Base-by-base conservation (phyloP, 1,140 invertebrate genomes). In the Melipona quadrifasciata region DNA sequence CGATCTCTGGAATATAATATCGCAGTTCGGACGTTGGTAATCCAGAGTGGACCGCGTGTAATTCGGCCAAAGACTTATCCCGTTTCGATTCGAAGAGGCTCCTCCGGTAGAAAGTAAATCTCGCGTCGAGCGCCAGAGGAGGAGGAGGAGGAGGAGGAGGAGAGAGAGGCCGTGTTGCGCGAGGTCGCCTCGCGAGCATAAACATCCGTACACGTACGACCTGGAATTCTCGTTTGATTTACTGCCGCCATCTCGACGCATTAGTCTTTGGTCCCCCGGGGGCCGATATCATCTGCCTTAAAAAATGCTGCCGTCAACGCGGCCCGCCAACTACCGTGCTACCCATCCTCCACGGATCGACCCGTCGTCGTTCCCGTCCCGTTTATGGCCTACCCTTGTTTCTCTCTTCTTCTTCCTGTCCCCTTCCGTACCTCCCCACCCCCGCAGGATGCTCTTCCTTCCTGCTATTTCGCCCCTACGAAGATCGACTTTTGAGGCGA, bases 141-240 rank as follows among this genome's bases (percentile, higher is more conserved):
- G 8, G 39, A 47, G 8, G 10, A 47, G 8, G 5, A 39, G 39
- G 39, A 47, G 39, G 39, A 47, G 39, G 11, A 16, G n/a, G 64
- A 57, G 74, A 74, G 75, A 71, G 80, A 75, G 57, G 55, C 72
- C 58, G 58, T 64, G 57, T 19, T 34, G 77, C 84, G 78, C 88
- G 89, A 85, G 88, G 83, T 88, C 83, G 88, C 85, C 76, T 51
- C 51, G 86, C 86, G 86, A 74, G 86, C 86, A 89, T 90, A 90
- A 90, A 89, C 89, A 90, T 90, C 86, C 89, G 89, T 90, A 89
- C 88, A 80, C 85, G 82, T 79, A 90, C 87, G 87, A 90, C 89
- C 87, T 90, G 90, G 89, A 90, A 90, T 91, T 89, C 82, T 57
- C 86, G 87, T 91, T 90, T 91, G 90, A 91, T 91, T 91, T 91